phyloP scores from a whole-genome alignment of 2,797 vertebrate genomes.

The Dromococcyx pavoninus region DNA sequence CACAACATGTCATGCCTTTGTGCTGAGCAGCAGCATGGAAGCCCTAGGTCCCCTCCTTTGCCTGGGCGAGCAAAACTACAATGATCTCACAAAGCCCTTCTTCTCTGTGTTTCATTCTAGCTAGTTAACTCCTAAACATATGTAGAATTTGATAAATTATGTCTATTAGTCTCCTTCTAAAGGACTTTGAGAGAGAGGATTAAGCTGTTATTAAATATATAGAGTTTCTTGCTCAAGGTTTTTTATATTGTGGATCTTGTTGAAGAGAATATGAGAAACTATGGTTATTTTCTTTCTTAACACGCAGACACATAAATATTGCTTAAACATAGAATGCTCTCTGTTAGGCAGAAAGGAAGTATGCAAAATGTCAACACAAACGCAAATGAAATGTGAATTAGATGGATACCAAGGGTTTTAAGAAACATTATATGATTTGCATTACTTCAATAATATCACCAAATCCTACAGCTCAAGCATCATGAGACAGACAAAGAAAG shows the following conservation, averaged over 20 bases:
- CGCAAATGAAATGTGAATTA: neutral
- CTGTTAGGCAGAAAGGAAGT: neutral
- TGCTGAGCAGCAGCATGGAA: neutral
- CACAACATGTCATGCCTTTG: fast-evolving
- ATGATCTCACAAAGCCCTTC: neutral
- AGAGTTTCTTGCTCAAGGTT: neutral
- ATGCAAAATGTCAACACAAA: neutral
- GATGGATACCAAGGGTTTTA: neutral
- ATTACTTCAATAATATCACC: neutral
- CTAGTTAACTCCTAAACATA: neutral
- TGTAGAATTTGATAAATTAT: neutral
- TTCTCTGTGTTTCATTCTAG: neutral
- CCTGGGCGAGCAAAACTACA: neutral
- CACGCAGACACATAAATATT: neutral
- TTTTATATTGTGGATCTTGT: neutral
- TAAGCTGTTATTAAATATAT: neutral
- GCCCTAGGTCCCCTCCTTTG: neutral
- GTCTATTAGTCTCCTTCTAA: neutral
- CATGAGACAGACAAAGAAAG: conserved; percentile 2
- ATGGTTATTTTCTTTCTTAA: neutral
- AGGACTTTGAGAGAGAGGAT: neutral
- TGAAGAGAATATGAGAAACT: neutral
- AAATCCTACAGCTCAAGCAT: conserved; percentile 26
- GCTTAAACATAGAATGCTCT: neutral
- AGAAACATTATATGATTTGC: neutral